phyloP scores from a whole-genome alignment of 2,113 vertebrate genomes.

The Ciconia boyciana region DNA sequence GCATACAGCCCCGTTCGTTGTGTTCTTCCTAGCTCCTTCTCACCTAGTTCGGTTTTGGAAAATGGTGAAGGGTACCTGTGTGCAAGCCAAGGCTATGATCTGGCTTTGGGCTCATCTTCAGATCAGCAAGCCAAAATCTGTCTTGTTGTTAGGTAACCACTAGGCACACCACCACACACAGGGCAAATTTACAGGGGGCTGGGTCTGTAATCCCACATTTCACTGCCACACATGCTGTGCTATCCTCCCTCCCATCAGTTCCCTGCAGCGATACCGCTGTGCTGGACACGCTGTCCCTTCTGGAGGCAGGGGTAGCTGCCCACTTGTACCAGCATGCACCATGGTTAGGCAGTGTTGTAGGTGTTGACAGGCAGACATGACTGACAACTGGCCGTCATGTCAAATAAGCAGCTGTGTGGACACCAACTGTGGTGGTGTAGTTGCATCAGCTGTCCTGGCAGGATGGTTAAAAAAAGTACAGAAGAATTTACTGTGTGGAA shows the following conservation, averaged over 20 bases:
- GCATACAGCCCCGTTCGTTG: accelerated
- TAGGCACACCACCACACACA: neutral
- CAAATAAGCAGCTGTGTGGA: neutral
- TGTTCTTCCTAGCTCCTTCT: neutral
- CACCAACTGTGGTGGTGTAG: neutral
- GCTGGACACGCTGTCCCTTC: neutral
- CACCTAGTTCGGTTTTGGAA: neutral
- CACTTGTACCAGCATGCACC: neutral
- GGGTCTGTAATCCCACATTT: neutral
- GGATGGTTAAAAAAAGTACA: neutral
- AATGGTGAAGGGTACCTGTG: neutral
- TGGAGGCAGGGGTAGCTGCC: neutral
- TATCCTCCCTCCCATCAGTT: neutral
- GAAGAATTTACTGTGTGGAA: neutral
- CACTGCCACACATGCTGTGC: neutral
- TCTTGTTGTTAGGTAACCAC: neutral
- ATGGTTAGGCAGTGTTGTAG: neutral
- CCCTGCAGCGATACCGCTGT: accelerated
- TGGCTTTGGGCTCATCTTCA: neutral
- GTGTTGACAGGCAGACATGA: neutral
- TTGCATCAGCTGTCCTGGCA: neutral
- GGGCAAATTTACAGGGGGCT: neutral
- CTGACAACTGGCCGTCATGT: neutral
- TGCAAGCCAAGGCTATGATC: neutral
- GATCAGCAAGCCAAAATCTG: neutral